phyloP scores from a whole-genome alignment of 2,888 invertebrate species.

The Athetis lepigone region DNA sequence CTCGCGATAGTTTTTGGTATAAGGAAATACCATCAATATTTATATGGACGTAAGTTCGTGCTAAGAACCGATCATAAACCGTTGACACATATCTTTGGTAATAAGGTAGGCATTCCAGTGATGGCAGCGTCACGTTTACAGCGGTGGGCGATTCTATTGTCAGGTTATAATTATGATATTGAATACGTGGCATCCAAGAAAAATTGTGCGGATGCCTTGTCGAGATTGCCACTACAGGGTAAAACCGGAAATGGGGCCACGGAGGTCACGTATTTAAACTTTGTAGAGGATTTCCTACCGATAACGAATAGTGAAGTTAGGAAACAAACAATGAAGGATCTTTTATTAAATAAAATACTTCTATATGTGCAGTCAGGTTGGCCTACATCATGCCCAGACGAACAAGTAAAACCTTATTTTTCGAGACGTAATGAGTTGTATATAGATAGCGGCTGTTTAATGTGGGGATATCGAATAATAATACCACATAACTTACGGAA shows the following conservation, averaged over 20 bases:
- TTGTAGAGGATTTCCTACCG: slow-evolving; percentile 21
- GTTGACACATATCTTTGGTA: too few relatives aligned
- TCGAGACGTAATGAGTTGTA: too few relatives aligned
- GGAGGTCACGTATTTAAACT: slow-evolving; percentile 15
- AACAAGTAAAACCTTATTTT: too few relatives aligned
- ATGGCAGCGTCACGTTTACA: slow-evolving; percentile 16
- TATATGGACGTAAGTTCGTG: too few relatives aligned
- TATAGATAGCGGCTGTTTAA: too few relatives aligned
- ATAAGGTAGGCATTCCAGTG: slow-evolving; percentile 18
- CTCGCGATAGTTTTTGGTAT: slow-evolving; percentile 28
- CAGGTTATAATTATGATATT: too few relatives aligned
- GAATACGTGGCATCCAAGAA: slow-evolving; percentile 1
- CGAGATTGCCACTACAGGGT: not conserved
- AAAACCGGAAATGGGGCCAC: not conserved
- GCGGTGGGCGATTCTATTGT: too few relatives aligned
- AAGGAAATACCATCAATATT: slow-evolving; percentile 19
- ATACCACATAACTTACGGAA: too few relatives aligned
- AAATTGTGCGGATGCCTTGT: slow-evolving; percentile 17
- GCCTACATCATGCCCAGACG: too few relatives aligned
- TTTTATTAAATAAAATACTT: not conserved
- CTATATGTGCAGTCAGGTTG: too few relatives aligned
- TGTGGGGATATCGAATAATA: too few relatives aligned
- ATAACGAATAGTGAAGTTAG: not conserved
- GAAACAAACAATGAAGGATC: not conserved
- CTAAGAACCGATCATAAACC: too few relatives aligned